Evolutionary conservation across 2,888 invertebrate genomes (phyloP).

Genomic region (Ectemnius lituratus): DNA sequence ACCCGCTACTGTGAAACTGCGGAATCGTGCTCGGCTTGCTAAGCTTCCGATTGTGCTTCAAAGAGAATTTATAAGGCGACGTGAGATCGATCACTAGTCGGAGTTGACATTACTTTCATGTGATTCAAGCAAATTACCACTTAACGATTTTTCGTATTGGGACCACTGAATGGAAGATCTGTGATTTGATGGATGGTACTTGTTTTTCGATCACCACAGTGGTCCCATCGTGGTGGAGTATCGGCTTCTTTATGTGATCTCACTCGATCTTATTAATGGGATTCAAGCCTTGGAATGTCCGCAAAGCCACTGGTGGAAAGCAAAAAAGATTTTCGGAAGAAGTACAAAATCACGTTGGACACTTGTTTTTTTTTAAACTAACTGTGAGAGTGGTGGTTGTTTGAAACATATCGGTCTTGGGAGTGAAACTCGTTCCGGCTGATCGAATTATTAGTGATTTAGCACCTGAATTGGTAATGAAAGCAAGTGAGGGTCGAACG

Average conservation of each 20-base stretch:
- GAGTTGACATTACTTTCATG: conserved; percentile 12
- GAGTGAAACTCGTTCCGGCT: background rate
- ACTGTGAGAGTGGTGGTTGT: background rate
- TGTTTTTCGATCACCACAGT: background rate
- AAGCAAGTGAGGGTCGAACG: no score
- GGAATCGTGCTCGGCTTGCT: conserved; percentile 2
- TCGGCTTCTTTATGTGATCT: no score
- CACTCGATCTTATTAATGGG: no score
- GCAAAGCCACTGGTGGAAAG: no score
- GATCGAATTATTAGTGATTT: background rate
- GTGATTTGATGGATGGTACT: no score
- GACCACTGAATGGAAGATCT: background rate
- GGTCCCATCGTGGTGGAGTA: background rate
- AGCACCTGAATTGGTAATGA: background rate
- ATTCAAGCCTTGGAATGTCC: no score
- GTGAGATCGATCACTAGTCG: background rate
- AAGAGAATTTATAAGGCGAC: conserved; percentile 24
- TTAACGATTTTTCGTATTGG: conserved; percentile 12
- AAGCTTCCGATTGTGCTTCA: conserved; percentile 7
- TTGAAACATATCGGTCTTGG: background rate
- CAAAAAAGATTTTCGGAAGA: no score
- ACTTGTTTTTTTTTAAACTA: background rate
- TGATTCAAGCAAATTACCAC: conserved; percentile 7
- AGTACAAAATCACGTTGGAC: no score
- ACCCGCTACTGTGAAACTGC: background rate